A percentile compares a stretch with the other conserved stretches of the same genome.
These are phyloP conservation scores for Elgonia sp. DNA, from an alignment of 2,888 invertebrate species.

Conservation along the genomic window DNA sequence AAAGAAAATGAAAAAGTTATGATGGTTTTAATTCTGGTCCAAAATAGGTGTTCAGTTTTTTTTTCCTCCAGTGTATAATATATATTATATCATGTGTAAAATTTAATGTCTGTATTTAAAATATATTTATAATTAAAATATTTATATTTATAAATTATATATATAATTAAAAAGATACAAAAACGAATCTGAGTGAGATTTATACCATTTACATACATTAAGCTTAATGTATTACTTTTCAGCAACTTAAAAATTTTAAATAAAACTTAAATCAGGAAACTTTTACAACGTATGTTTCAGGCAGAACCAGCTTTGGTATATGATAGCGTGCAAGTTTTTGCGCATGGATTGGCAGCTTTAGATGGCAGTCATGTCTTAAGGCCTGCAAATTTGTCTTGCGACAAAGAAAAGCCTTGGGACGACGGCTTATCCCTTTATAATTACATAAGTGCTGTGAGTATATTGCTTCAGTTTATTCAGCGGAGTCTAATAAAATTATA, in stretches of 20 bases:
- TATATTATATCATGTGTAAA: too few relatives aligned
- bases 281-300: constrained; percentile 87
- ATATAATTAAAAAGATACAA: too few relatives aligned
- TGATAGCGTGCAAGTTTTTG: constrained; percentile 95
- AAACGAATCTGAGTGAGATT: background rate
- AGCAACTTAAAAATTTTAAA: constrained; percentile 30
- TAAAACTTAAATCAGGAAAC: constrained; percentile 68
- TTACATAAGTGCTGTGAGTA: constrained; percentile 91
- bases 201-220: background rate
- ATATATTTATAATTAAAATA: too few relatives aligned
- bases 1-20: too few relatives aligned
- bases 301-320: constrained; percentile 95
- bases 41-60: too few relatives aligned
- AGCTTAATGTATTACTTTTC: background rate
- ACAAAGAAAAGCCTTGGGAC: constrained; percentile 92
- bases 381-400: constrained; percentile 94
- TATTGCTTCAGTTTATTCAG: constrained; percentile 9
- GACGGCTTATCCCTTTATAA: constrained; percentile 93
- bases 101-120: too few relatives aligned
- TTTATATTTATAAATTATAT: too few relatives aligned
- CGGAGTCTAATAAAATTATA: background rate
- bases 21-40: too few relatives aligned
- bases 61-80: too few relatives aligned
- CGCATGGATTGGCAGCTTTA: constrained; percentile 92
- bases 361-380: constrained; percentile 91